Conservation (phyloP, 2,113 vertebrate genomes). For the Saccopteryx bilineata region DNA sequence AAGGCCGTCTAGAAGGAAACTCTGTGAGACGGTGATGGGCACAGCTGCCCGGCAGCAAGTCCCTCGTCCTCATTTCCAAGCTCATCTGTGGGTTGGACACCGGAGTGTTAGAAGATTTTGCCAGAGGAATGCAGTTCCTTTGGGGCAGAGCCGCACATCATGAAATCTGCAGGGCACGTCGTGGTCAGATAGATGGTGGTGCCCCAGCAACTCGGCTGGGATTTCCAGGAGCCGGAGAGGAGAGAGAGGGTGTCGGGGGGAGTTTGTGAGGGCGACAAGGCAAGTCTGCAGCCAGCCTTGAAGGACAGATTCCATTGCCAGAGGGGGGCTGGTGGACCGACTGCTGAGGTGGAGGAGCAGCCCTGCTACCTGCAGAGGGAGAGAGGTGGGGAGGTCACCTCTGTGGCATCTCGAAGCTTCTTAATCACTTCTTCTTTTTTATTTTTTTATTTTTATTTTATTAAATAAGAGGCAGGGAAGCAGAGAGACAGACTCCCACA, state of each 20-base stretch:
- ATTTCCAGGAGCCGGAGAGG: not conserved
- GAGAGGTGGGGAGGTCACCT: not conserved
- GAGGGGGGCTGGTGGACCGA: not conserved
- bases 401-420: not conserved
- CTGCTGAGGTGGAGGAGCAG: accelerated
- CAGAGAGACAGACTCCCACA: no score
- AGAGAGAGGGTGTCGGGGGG: not conserved
- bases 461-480: no score
- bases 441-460: no score
- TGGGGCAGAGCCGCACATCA: not conserved
- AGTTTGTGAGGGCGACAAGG: no score
- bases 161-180: not conserved
- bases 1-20: not conserved
- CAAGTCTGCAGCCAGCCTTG: not conserved
- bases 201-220: not conserved
- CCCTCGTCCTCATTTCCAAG: not conserved
- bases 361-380: not conserved
- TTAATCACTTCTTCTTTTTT: not conserved
- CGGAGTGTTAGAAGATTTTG: accelerated
- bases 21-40: not conserved
- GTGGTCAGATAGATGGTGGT: not conserved
- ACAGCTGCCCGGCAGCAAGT: accelerated
- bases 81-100: not conserved
- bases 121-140: not conserved
- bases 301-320: not conserved